Evolutionary conservation across 2,113 vertebrate genomes (phyloP).

Genomic region (Rhinopomastus cyanomelas): DNA sequence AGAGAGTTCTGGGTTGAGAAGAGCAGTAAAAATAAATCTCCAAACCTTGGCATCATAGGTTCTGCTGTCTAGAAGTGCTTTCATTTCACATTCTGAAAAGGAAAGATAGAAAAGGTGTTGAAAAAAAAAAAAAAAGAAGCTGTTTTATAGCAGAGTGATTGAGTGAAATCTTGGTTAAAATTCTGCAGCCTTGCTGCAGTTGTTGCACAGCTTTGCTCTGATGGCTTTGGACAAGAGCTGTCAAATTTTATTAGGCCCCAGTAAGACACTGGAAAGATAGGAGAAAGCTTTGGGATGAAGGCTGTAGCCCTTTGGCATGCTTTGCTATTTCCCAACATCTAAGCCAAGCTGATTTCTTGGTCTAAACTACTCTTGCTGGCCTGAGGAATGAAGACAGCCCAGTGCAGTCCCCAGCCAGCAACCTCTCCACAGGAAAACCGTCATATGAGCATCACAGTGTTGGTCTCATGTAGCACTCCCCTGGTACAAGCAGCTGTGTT

Average conservation of each 20-base stretch:
- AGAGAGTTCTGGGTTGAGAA: background rate
- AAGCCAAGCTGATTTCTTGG: background rate
- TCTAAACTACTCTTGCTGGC: background rate
- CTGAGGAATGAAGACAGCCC: background rate
- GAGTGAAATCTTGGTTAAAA: background rate
- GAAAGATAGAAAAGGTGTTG: background rate
- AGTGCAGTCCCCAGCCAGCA: background rate
- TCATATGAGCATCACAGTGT: fast-evolving
- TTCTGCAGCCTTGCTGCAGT: background rate
- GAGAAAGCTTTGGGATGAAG: background rate
- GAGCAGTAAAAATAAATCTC: background rate
- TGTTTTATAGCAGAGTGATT: background rate
- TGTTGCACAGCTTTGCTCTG: background rate
- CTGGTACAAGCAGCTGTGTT: background rate
- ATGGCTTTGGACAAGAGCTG: background rate
- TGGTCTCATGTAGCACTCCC: background rate
- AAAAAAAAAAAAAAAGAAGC: background rate
- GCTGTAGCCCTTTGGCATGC: fast-evolving
- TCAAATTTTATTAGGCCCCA: background rate
- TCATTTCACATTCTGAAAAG: background rate
- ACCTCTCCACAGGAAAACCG: background rate
- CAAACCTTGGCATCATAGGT: fast-evolving
- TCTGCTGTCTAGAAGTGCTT: background rate
- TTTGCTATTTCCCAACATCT: background rate
- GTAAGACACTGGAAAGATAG: background rate